Evolutionary conservation across 2,113 vertebrate species (phyloP), one percentile per base, ranked within the genome.

Genomic region (Alligator sinensis): DNA sequence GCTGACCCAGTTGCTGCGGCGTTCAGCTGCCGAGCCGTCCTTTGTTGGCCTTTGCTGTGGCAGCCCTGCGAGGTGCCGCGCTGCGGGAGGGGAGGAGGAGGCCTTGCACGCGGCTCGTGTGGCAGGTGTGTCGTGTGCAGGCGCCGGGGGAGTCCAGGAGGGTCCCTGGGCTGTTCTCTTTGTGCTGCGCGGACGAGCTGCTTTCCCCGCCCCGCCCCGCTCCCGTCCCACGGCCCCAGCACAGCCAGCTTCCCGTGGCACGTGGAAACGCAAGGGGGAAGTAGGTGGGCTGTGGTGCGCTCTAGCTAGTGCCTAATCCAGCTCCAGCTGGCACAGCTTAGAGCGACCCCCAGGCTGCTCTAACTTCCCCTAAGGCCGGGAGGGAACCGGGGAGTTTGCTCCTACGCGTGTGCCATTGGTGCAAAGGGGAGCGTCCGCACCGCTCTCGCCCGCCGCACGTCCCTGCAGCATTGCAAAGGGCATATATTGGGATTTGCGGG

Each of bases 241-340:
- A 30, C 64, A 22, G 16, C 34, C 66, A 11, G 11, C 2, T 72
- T 34, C 70, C 34, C 14, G 18, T 24, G 18, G 70, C 70, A 47
- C 24, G 21, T 21, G 38, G 70, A 34, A 38, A 74, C 34, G 70
- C 19, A 7, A 70, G 10, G 68, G 68, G 34, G 68, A 30, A 70
- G 68, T 70, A 30, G 34, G 34, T 74, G 70, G 34, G 24, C 70
- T 7, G 6, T 47, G 34, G 24, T 14, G 17, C 34, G 13, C 21
- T 74, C 34, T 34, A 7, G 34, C 34, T 74, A 8, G 47, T 47
- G 34, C 21, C 47, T 30, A 47, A 21, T 30, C 18, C 64, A 10
- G n/a, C 28, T n/a, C 64, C 28, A 68, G 25, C 28, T 0, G 1
- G 70, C 77, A 47, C 18, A 1, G 9, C 2, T 16, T 1, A 0